Conservation (phyloP, 2,888 invertebrate species). For the Caenorhabditis sp. region DNA sequence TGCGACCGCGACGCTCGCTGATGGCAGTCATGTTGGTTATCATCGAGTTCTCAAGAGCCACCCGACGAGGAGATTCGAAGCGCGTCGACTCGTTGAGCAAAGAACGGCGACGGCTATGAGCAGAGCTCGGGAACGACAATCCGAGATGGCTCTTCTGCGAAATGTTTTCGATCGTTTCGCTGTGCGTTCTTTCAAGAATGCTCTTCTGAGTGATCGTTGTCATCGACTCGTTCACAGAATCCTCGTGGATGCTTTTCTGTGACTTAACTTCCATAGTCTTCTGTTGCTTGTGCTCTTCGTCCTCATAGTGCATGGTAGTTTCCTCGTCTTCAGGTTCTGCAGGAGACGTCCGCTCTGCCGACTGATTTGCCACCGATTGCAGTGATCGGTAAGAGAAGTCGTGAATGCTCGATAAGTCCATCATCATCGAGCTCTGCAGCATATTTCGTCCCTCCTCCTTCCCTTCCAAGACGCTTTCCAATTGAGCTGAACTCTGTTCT, state of each 20-base stretch:
- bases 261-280: no score
- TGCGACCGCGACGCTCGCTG: conserved; percentile 8
- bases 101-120: conserved; percentile 8
- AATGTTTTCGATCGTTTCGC: no score
- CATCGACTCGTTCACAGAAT: no score
- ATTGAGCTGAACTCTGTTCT: background rate
- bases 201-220: no score
- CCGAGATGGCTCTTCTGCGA: no score
- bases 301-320: no score
- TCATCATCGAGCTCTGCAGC: background rate
- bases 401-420: background rate
- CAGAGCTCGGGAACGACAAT: background rate
- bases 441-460: background rate
- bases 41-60: conserved; percentile 28
- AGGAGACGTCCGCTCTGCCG: background rate
- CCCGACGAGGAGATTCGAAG: conserved; percentile 34
- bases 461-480: background rate
- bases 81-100: conserved; percentile 4
- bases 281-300: no score
- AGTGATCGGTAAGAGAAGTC: no score
- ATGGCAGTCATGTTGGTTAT: background rate
- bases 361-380: background rate
- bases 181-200: no score
- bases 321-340: background rate
- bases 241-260: no score